phyloP scores from a whole-genome alignment of 2,888 invertebrate species.

The Drosophila eohydei region DNA sequence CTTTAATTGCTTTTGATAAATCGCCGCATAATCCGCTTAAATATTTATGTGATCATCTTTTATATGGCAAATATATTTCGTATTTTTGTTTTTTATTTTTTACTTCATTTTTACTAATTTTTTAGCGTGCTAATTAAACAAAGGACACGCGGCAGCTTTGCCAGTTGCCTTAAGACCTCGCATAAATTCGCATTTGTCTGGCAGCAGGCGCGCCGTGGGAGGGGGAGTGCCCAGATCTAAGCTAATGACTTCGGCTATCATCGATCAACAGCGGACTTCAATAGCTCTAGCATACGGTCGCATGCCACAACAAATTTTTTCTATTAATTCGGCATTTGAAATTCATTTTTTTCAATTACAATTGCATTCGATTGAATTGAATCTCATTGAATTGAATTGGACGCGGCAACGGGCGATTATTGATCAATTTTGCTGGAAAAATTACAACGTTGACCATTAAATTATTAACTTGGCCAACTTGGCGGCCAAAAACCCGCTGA shows the following conservation, averaged over 20 bases:
- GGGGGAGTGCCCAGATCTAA: conserved; percentile 27
- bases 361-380: conserved; percentile 64
- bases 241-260: conserved; percentile 37
- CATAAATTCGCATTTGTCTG: conserved; percentile 68
- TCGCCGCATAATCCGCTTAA: conserved; percentile 79
- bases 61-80: conserved; percentile 10
- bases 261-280: conserved; percentile 44
- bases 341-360: conserved; percentile 67
- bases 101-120: conserved; percentile 57
- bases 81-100: conserved; percentile 12
- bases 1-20: conserved; percentile 80
- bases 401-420: conserved; percentile 53
- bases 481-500: conserved; percentile 62
- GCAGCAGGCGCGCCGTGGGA: conserved; percentile 1
- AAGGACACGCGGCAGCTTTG: conserved; percentile 63
- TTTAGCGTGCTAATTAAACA: conserved; percentile 75
- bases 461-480: conserved; percentile 73
- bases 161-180: conserved; percentile 48
- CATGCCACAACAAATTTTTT: conserved; percentile 66
- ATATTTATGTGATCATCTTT: conserved; percentile 61
- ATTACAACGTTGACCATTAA: conserved; percentile 75
- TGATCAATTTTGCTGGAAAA: conserved; percentile 64
- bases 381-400: conserved; percentile 59
- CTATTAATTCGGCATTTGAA: conserved; percentile 74
- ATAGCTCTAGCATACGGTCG: conserved; percentile 33